These are phyloP conservation scores for Drosophila greeni DNA, from an alignment of 2,888 invertebrate species.

Conservation along the genomic window DNA sequence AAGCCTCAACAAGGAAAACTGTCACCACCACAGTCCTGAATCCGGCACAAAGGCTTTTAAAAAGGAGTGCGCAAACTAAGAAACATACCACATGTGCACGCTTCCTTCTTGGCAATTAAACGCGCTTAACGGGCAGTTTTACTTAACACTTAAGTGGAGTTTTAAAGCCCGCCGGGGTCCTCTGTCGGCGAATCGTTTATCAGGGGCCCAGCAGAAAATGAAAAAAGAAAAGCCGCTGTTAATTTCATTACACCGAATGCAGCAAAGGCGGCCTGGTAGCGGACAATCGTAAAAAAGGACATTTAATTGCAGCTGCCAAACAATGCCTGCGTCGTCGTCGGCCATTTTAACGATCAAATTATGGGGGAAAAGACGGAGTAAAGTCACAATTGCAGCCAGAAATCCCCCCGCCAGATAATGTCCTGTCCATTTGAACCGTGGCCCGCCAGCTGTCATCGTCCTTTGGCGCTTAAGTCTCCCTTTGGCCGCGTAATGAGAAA, in stretches of 20 bases:
- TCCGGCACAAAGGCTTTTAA: too few species aligned
- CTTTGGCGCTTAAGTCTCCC: conserved; percentile 29
- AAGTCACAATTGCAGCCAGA: conserved; percentile 38
- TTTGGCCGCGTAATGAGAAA: conserved; percentile 49
- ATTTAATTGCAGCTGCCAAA: conserved; percentile 72
- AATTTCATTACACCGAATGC: conserved; percentile 59
- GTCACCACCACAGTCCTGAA: background rate
- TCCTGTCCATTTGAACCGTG: conserved; percentile 47
- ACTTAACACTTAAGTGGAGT: conserved; percentile 68
- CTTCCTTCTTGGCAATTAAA: conserved; percentile 64
- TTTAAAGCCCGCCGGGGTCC: conserved; percentile 61
- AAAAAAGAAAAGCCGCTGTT: conserved; percentile 42
- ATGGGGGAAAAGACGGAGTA: conserved; percentile 52
- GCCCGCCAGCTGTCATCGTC: conserved; percentile 67
- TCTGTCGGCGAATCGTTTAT: conserved; percentile 59
- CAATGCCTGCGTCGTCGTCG: conserved; percentile 26
- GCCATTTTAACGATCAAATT: conserved; percentile 73
- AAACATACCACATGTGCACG: background rate
- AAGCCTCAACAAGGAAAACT: conserved; percentile 27
- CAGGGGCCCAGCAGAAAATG: conserved; percentile 41
- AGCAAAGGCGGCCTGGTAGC: conserved; percentile 50
- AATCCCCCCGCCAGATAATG: conserved; percentile 29
- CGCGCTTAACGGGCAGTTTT: conserved; percentile 60
- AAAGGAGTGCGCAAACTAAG: too few species aligned
- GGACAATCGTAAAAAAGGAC: conserved; percentile 70